A percentile compares a stretch with the other conserved stretches of the same genome.
Conservation (phyloP, 2,113 vertebrate genomes). For the Callipepla californica region DNA sequence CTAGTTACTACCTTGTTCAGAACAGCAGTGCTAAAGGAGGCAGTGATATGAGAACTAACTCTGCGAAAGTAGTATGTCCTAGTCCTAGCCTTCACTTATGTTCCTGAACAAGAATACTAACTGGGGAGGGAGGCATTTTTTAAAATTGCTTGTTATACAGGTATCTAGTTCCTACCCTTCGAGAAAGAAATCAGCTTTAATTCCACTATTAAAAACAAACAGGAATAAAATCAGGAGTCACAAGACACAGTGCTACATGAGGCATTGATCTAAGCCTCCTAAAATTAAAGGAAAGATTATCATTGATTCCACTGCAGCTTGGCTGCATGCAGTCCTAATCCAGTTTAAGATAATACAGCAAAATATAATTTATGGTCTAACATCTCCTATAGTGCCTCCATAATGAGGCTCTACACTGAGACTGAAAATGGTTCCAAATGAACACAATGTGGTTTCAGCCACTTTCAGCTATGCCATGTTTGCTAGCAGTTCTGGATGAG, state of each 20-base stretch:
- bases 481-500: not conserved
- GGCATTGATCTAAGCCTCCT: not conserved
- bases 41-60: fast-evolving
- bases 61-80: not conserved
- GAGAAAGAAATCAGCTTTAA: not conserved
- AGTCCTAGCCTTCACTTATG: not conserved
- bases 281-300: not conserved
- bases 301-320: not conserved
- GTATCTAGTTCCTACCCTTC: not conserved
- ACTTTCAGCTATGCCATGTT: not conserved
- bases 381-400: too few relatives aligned
- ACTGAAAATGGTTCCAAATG: not conserved
- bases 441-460: not conserved
- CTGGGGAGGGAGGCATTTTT: not conserved
- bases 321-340: not conserved
- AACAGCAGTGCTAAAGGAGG: not conserved
- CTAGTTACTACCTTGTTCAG: not conserved
- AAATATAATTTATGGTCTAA: not conserved
- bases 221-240: not conserved
- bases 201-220: not conserved
- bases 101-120: not conserved
- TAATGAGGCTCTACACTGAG: not conserved
- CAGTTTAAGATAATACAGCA: not conserved
- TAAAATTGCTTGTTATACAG: not conserved
- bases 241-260: not conserved